A percentile compares a stretch with the other conserved stretches of the same genome.
phyloP scores from a whole-genome alignment of 2,113 vertebrate genomes.

The Choloepus hoffmanni region DNA sequence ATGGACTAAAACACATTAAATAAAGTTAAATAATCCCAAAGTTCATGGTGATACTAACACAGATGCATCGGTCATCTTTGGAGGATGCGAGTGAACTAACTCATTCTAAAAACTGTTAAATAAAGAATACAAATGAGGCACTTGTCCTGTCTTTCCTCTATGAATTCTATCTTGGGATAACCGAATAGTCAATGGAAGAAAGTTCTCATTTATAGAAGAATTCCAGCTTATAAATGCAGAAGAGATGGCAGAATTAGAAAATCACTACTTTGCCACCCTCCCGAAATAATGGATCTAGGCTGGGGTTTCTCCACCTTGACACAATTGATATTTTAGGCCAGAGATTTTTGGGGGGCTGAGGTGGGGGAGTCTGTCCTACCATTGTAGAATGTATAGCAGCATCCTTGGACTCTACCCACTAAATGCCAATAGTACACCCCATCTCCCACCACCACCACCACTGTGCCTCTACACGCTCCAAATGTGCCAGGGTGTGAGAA shows the following conservation, averaged over 20 bases:
- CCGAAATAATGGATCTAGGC: neutral
- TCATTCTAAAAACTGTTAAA: neutral
- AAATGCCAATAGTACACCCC: neutral
- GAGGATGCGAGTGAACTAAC: neutral
- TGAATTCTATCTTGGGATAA: neutral
- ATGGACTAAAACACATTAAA: neutral
- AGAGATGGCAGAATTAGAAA: neutral
- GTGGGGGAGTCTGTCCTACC: neutral
- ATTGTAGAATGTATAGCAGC: neutral
- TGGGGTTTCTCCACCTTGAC: neutral
- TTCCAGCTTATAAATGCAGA: neutral
- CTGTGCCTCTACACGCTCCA: neutral
- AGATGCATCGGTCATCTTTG: neutral
- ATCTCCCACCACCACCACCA: neutral
- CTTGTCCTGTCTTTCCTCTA: neutral
- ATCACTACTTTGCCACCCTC: neutral
- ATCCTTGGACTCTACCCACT: neutral
- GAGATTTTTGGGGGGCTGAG: neutral
- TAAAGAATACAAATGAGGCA: neutral
- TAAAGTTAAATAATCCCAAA: neutral
- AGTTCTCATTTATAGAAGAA: neutral
- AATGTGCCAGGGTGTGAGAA: neutral
- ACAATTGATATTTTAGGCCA: neutral
- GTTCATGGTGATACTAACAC: neutral
- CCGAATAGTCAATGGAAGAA: neutral